Evolutionary conservation across 2,888 invertebrate species (phyloP).

Genomic region (Actias luna): DNA sequence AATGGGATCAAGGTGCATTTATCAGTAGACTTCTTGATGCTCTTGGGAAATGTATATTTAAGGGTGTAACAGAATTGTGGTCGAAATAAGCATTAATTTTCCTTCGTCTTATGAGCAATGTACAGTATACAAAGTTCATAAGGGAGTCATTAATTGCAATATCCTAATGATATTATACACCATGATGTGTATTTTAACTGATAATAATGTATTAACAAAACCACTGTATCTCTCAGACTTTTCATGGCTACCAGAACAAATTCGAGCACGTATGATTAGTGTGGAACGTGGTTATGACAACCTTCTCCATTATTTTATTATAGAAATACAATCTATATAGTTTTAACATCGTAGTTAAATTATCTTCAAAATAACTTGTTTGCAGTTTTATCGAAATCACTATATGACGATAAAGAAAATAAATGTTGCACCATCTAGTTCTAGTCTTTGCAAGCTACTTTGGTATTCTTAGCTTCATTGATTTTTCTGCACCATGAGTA

Average conservation of each 20-base stretch:
- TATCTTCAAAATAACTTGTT: too few species aligned
- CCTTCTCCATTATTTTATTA: too few species aligned
- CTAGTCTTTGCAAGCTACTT: too few species aligned
- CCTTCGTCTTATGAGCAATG: constrained; percentile 32
- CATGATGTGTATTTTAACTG: background rate
- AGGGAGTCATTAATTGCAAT: constrained; percentile 4
- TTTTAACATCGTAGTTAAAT: background rate
- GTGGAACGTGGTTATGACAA: too few species aligned
- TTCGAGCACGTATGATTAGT: too few species aligned
- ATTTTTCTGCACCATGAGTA: too few species aligned
- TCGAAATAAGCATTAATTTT: constrained; percentile 32
- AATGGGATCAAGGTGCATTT: constrained; percentile 60
- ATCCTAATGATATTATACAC: background rate
- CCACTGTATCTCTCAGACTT: too few species aligned
- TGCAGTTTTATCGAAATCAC: too few species aligned
- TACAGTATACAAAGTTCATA: constrained; percentile 5
- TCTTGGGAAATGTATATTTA: constrained; percentile 57
- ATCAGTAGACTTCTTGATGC: constrained; percentile 50
- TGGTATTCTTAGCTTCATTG: too few species aligned
- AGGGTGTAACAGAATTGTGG: constrained; percentile 49
- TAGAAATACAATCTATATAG: background rate
- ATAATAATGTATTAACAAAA: background rate
- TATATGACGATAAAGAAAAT: too few species aligned
- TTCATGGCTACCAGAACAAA: too few species aligned
- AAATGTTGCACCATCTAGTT: too few species aligned